phyloP scores from a whole-genome alignment of 2,113 vertebrate species.

The Cinclus cinclus region DNA sequence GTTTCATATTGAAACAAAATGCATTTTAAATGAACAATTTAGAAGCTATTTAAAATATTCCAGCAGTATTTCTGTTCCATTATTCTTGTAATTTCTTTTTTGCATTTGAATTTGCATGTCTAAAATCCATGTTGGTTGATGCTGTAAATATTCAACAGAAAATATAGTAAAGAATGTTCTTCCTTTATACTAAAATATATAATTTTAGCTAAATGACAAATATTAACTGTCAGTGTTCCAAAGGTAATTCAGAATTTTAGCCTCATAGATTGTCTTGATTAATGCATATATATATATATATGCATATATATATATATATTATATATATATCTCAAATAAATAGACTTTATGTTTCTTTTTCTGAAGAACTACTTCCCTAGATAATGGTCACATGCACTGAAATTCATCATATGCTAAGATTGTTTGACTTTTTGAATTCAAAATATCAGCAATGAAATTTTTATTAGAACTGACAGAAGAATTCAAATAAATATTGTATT shows the following conservation, averaged over 20 bases:
- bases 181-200: neutral
- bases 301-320: neutral
- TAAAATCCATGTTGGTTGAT: constrained; percentile 60
- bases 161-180: constrained; percentile 23
- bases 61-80: constrained; percentile 12
- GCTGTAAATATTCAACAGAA: constrained; percentile 62
- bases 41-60: constrained; percentile 64
- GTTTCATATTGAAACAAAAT: constrained; percentile 65
- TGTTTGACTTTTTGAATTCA: neutral
- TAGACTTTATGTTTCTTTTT: neutral
- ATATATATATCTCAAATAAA: neutral
- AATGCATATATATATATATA: neutral
- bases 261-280: neutral
- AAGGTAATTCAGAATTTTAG: neutral
- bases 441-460: neutral
- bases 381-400: neutral
- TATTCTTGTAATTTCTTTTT: constrained; percentile 48
- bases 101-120: constrained; percentile 59
- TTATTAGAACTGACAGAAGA: neutral
- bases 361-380: neutral
- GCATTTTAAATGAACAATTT: constrained; percentile 63
- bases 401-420: neutral
- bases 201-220: constrained; percentile 42
- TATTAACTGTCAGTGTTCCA: neutral
- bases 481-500: neutral